These are phyloP conservation scores for Pristionchus arcanus DNA, from an alignment of 2,888 invertebrate genomes.

Conservation along the genomic window DNA sequence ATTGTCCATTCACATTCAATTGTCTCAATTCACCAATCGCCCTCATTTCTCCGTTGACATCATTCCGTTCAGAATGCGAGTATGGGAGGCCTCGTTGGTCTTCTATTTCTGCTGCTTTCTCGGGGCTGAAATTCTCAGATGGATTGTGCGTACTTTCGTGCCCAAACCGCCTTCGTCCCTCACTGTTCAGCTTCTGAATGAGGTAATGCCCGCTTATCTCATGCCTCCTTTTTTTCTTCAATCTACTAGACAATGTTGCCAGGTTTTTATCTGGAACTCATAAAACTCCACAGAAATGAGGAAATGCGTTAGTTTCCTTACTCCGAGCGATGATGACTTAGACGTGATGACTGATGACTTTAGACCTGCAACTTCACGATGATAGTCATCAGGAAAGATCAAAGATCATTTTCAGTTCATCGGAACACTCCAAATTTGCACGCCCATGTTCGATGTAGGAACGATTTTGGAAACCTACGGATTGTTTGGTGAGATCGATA, in stretches of 20 bases:
- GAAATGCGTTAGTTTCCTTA: background rate
- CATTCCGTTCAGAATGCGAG: slow-evolving; percentile 64
- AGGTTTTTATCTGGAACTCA: background rate
- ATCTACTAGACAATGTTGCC: background rate
- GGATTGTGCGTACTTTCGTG: slow-evolving; percentile 45
- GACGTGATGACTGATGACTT: background rate
- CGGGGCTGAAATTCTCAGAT: slow-evolving; percentile 37
- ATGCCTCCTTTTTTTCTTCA: no score
- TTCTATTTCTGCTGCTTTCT: slow-evolving; percentile 65
- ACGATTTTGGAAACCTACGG: slow-evolving; percentile 77
- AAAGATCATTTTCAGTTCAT: slow-evolving; percentile 72
- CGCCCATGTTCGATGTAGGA: slow-evolving; percentile 79
- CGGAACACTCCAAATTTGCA: slow-evolving; percentile 78
- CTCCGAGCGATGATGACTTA: background rate
- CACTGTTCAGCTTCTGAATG: slow-evolving; percentile 55
- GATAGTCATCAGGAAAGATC: background rate
- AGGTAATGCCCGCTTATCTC: background rate
- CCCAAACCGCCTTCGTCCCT: slow-evolving; percentile 46
- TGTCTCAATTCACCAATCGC: background rate
- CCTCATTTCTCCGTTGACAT: no score
- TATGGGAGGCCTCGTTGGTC: slow-evolving; percentile 76
- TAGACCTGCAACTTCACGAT: background rate
- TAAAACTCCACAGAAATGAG: background rate
- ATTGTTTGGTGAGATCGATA: slow-evolving; percentile 62
- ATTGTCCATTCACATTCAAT: background rate